Percentiles rank a stretch among this genome's conserved stretches.
Evolutionary conservation across 2,888 invertebrate species (phyloP).

Genomic region (Spilosoma lubricipeda): DNA sequence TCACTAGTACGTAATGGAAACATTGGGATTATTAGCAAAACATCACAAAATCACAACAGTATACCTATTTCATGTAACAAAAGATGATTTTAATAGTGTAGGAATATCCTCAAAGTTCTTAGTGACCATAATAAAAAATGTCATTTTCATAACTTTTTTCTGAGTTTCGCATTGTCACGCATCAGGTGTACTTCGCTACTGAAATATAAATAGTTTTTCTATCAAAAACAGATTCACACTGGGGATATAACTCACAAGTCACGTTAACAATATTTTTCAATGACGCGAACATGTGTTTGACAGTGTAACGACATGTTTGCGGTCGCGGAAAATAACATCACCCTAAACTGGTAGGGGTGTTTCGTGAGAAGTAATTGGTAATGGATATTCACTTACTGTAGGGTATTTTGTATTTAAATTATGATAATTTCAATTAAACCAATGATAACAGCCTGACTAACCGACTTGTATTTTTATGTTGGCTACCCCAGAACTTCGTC

Average conservation of each 20-base stretch:
- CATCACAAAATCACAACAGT: too few relatives aligned
- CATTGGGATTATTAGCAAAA: too few relatives aligned
- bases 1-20: too few relatives aligned
- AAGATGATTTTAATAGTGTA: too few relatives aligned
- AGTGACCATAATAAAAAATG: not conserved
- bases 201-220: not conserved
- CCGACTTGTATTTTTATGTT: not conserved
- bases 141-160: not conserved
- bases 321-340: conserved; percentile 32
- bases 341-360: not conserved
- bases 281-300: conserved; percentile 53
- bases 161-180: not conserved
- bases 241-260: conserved; percentile 36
- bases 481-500: not conserved
- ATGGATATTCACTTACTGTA: not conserved
- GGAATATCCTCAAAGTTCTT: not conserved
- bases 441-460: not conserved
- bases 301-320: conserved; percentile 45
- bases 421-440: too few relatives aligned
- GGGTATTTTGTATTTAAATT: too few relatives aligned
- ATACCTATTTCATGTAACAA: too few relatives aligned
- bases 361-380: conserved; percentile 2
- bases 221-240: conserved; percentile 15
- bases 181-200: not conserved
- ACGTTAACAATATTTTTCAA: conserved; percentile 51